phyloP scores from a whole-genome alignment of 2,797 vertebrate species.

The Arctocebus calabarensis region DNA sequence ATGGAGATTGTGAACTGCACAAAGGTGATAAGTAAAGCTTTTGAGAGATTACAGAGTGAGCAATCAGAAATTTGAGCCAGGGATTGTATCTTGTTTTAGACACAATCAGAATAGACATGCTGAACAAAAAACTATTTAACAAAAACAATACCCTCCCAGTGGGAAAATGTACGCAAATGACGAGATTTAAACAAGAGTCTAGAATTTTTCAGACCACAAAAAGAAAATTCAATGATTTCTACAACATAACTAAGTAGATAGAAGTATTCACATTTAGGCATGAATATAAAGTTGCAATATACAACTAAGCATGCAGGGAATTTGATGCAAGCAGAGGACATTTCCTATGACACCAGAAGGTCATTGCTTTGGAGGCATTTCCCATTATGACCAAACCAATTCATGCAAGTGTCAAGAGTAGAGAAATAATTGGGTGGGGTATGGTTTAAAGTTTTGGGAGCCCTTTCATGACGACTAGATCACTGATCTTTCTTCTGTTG shows the following conservation, averaged over 20 bases:
- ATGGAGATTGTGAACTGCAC: background rate
- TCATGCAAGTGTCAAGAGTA: background rate
- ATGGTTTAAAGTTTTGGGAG: background rate
- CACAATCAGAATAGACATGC: background rate
- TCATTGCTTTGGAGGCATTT: background rate
- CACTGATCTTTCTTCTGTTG: background rate
- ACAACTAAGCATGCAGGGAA: background rate
- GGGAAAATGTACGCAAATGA: background rate
- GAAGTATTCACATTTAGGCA: background rate
- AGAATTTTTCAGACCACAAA: background rate
- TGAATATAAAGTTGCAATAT: background rate
- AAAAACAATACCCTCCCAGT: background rate
- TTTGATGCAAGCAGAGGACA: background rate
- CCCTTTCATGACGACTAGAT: background rate
- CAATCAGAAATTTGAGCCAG: background rate
- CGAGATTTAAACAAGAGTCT: background rate
- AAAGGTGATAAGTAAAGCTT: background rate
- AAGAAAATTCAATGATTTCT: background rate
- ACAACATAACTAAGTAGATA: background rate
- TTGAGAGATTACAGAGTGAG: background rate
- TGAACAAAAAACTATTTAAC: background rate
- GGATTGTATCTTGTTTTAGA: background rate
- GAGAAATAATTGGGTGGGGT: background rate
- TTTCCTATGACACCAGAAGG: background rate
- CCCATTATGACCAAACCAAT: background rate